phyloP scores from a whole-genome alignment of 1,140 invertebrate genomes.

The Neuroterus valhalla region DNA sequence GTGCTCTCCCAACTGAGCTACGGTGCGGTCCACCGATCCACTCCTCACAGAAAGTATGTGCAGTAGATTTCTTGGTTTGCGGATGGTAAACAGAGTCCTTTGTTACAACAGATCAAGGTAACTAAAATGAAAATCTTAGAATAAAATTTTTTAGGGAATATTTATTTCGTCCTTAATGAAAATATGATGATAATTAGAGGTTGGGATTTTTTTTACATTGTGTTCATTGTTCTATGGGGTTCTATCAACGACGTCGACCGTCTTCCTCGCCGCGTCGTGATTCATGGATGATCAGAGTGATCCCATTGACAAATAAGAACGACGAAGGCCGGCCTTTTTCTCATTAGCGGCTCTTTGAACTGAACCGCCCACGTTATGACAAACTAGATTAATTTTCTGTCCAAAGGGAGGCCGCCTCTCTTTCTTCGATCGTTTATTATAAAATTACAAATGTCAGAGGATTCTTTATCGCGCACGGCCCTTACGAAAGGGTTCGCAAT shows the following conservation, averaged over 20 bases:
- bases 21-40: too few relatives aligned
- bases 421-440: constrained; percentile 71
- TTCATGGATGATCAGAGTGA: constrained; percentile 66
- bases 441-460: constrained; percentile 72
- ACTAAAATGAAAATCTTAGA: too few relatives aligned
- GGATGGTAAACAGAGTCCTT: too few relatives aligned
- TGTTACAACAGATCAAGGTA: too few relatives aligned
- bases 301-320: constrained; percentile 74
- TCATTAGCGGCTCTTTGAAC: constrained; percentile 76
- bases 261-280: constrained; percentile 58
- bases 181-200: too few relatives aligned
- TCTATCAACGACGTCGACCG: constrained; percentile 33
- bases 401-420: constrained; percentile 60
- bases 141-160: too few relatives aligned
- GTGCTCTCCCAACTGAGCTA: too few relatives aligned
- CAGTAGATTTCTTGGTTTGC: too few relatives aligned
- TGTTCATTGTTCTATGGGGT: constrained; percentile 36
- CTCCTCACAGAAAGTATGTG: too few relatives aligned
- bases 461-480: constrained; percentile 53
- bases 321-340: constrained; percentile 69
- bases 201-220: too few relatives aligned
- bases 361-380: constrained; percentile 74
- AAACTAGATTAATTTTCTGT: constrained; percentile 76
- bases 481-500: constrained; percentile 40
- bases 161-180: too few relatives aligned